A percentile compares a stretch with the other conserved stretches of the same genome.
Conservation (phyloP, 2,113 vertebrate genomes). For the Capra hircus region DNA sequence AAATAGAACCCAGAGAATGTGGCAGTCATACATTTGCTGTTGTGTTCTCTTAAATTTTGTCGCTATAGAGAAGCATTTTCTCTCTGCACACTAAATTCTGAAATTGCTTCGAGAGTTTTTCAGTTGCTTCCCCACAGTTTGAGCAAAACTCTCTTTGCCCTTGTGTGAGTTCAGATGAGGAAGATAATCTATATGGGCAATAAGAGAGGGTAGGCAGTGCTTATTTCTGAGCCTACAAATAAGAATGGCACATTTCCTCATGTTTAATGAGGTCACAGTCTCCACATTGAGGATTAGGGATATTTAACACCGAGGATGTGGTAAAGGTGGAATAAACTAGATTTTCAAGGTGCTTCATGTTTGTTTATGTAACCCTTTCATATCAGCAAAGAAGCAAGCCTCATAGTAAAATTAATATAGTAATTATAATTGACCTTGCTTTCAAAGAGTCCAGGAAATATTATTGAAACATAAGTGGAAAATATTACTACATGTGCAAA, state of each 20-base stretch:
- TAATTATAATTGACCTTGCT: constrained; percentile 11
- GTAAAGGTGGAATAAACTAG: neutral
- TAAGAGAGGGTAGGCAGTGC: neutral
- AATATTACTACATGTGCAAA: neutral
- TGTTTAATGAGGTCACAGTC: neutral
- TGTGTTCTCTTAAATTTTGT: neutral
- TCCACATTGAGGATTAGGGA: neutral
- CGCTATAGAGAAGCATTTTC: neutral
- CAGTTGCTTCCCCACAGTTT: neutral
- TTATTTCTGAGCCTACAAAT: constrained; percentile 10
- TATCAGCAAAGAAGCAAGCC: neutral
- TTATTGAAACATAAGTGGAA: neutral
- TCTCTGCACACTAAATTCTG: neutral
- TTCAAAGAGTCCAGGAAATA: neutral
- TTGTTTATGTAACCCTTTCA: neutral
- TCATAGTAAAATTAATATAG: neutral
- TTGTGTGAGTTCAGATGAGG: neutral
- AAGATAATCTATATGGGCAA: neutral
- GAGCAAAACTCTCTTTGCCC: neutral
- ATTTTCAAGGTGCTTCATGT: neutral
- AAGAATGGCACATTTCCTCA: neutral
- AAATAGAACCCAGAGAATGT: neutral
- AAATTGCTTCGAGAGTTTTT: neutral
- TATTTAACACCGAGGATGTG: neutral
- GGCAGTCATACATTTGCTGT: neutral